Evolutionary conservation across 2,888 invertebrate species (phyloP).

Genomic region (Drosophila barbarae): DNA sequence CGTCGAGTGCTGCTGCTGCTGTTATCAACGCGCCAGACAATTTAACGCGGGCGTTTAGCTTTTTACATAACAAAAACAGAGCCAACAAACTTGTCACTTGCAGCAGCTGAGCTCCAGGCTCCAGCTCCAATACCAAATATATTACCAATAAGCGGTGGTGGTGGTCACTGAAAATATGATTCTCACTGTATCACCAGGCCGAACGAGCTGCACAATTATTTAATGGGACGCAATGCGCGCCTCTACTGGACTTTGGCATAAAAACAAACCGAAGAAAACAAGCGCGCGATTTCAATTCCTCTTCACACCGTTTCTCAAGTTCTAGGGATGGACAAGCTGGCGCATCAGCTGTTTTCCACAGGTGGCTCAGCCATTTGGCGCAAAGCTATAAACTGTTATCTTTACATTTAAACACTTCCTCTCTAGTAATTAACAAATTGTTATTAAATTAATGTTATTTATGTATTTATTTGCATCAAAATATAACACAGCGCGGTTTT

Average conservation of each 20-base stretch:
- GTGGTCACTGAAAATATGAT: slow-evolving; percentile 1
- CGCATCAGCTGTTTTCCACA: slow-evolving; percentile 13
- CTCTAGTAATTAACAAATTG: background rate
- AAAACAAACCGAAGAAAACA: slow-evolving; percentile 8
- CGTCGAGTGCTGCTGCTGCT: slow-evolving; percentile 11
- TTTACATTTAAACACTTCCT: background rate
- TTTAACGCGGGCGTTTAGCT: slow-evolving; percentile 5
- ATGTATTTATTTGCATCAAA: background rate
- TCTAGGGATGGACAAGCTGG: slow-evolving; percentile 14
- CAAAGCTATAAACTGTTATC: background rate
- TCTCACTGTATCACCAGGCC: background rate
- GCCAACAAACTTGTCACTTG: slow-evolving; percentile 6
- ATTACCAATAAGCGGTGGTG: background rate
- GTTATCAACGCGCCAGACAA: slow-evolving; percentile 40
- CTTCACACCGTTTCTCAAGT: background rate
- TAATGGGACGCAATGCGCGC: background rate
- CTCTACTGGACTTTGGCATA: slow-evolving; percentile 20
- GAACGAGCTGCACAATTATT: slow-evolving; percentile 3
- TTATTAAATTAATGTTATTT: background rate
- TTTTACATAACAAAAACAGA: slow-evolving; percentile 47
- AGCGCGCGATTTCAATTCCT: slow-evolving; percentile 29
- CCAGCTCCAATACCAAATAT: background rate
- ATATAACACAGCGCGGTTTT: rapidly evolving
- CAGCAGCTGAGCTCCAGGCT: background rate
- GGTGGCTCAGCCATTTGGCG: background rate